Conservation (phyloP, 2,888 invertebrate species). For the Peribatodes rhomboidaria region DNA sequence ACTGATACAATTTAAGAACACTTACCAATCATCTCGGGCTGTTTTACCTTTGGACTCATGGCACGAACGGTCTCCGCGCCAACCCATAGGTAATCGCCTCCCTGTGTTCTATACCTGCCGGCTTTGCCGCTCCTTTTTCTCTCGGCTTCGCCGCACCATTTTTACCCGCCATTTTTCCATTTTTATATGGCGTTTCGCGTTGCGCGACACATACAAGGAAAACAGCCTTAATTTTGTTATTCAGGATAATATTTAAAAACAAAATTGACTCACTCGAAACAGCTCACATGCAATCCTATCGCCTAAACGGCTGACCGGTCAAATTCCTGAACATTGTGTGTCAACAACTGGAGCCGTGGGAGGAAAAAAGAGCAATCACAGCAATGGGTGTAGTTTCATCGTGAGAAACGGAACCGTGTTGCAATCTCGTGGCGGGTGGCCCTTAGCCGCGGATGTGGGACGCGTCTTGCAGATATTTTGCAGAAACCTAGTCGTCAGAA, state of each 20-base stretch:
- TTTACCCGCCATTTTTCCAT: too few relatives aligned
- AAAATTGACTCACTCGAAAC: slow-evolving; percentile 1
- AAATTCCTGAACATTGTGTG: slow-evolving; percentile 6
- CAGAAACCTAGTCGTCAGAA: not conserved
- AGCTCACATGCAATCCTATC: not conserved
- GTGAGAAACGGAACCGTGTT: slow-evolving; percentile 35
- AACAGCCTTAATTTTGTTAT: not conserved
- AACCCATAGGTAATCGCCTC: too few relatives aligned
- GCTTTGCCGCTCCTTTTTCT: too few relatives aligned
- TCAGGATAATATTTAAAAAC: not conserved
- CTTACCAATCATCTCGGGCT: too few relatives aligned
- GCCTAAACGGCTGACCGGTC: slow-evolving; percentile 2
- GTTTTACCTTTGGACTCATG: too few relatives aligned
- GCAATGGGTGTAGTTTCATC: slow-evolving; percentile 36
- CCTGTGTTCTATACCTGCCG: too few relatives aligned
- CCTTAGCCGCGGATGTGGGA: slow-evolving; percentile 32
- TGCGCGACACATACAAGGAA: too few relatives aligned
- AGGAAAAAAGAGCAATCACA: slow-evolving; percentile 34
- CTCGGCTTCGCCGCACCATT: too few relatives aligned
- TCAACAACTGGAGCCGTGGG: slow-evolving; percentile 27
- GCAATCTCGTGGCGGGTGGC: slow-evolving; percentile 31
- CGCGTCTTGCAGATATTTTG: slow-evolving; percentile 29
- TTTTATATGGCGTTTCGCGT: too few relatives aligned
- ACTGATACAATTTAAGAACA: too few relatives aligned
- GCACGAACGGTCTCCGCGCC: too few relatives aligned